phyloP scores from a whole-genome alignment of 2,113 vertebrate genomes.

The Regulus satrapa region DNA sequence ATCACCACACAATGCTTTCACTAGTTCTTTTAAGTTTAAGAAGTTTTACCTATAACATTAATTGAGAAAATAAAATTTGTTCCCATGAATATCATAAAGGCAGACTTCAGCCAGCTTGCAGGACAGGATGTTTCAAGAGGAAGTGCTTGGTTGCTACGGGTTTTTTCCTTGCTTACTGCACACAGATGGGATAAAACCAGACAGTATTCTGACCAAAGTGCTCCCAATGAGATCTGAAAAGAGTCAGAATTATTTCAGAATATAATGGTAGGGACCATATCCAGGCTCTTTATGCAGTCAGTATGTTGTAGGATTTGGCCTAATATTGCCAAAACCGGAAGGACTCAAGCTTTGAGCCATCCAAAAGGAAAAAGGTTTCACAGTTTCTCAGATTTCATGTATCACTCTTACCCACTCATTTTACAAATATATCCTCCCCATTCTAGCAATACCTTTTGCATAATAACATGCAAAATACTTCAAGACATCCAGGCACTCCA shows the following conservation, averaged over 20 bases:
- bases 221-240: background rate
- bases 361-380: background rate
- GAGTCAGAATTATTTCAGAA: background rate
- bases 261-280: background rate
- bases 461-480: background rate
- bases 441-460: background rate
- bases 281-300: background rate
- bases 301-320: background rate
- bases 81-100: background rate
- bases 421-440: background rate
- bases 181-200: background rate
- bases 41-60: background rate
- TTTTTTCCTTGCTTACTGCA: background rate
- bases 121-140: background rate
- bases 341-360: background rate
- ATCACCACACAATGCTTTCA: background rate
- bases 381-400: background rate
- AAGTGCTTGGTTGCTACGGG: background rate
- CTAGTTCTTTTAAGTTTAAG: background rate
- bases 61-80: background rate
- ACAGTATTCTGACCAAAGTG: background rate
- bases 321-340: background rate
- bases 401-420: background rate
- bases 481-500: background rate
- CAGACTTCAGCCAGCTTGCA: background rate